Percentiles rank a stretch among this genome's conserved stretches.
Evolutionary conservation across 2,888 invertebrate genomes (phyloP).

Genomic region (Cepaea hortensis): DNA sequence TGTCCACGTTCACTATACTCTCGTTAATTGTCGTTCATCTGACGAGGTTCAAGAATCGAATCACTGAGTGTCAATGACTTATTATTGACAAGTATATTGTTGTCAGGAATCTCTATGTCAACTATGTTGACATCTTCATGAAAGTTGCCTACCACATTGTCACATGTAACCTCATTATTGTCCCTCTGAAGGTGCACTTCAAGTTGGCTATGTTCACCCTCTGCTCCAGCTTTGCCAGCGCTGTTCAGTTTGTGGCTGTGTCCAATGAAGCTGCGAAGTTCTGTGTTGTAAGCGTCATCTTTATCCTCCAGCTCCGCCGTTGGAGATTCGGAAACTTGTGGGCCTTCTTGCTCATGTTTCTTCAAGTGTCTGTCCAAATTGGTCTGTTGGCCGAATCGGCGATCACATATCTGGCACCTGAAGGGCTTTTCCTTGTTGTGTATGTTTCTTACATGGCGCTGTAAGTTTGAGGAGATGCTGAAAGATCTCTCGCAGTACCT

Average conservation of each 20-base stretch:
- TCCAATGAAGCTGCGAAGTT: conserved; percentile 87
- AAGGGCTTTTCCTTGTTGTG: conserved; percentile 96
- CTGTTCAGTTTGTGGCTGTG: not conserved
- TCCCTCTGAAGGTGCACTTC: not conserved
- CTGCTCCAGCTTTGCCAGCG: conserved; percentile 14
- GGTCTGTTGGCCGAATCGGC: conserved; percentile 99
- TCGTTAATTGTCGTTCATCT: no score
- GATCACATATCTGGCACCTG: conserved; percentile 94
- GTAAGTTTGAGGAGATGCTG: conserved; percentile 97
- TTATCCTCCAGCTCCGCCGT: conserved; percentile 68
- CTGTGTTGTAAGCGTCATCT: conserved; percentile 85
- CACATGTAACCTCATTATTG: not conserved
- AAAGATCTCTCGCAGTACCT: conserved; percentile 98
- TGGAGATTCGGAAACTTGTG: conserved; percentile 69
- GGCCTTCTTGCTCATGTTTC: conserved; percentile 89
- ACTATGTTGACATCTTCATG: conserved; percentile 42
- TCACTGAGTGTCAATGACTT: not conserved
- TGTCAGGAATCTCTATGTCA: conserved; percentile 57
- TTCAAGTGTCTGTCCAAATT: conserved; percentile 97
- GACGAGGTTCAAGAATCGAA: no score
- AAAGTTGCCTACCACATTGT: not conserved
- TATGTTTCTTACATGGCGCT: conserved; percentile 95
- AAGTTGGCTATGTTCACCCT: conserved; percentile 44
- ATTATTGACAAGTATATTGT: conserved; percentile 39
- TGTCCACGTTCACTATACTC: no score